phyloP scores from a whole-genome alignment of 2,797 vertebrate genomes.

The Sebastes steindachneri region DNA sequence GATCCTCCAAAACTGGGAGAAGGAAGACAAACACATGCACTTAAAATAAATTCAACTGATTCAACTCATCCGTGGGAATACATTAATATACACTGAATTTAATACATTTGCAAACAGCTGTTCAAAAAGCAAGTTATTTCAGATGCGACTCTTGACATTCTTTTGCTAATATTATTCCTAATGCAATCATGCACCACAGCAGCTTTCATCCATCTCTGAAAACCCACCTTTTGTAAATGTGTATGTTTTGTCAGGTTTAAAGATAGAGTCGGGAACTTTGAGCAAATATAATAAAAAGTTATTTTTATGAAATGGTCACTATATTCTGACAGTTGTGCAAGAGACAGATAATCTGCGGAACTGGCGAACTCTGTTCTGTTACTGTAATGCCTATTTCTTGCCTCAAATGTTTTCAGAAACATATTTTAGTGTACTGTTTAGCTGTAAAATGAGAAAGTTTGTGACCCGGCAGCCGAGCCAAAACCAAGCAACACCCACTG shows the following conservation, averaged over 20 bases:
- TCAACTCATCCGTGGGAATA: background rate
- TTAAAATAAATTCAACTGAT: background rate
- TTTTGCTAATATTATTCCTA: background rate
- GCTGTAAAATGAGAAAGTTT: too few relatives aligned
- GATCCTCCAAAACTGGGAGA: constrained; percentile 69
- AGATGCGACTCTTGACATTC: background rate
- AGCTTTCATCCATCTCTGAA: background rate
- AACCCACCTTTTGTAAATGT: background rate
- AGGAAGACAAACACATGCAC: background rate
- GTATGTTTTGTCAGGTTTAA: background rate
- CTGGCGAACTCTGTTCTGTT: too few relatives aligned
- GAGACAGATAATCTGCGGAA: too few relatives aligned
- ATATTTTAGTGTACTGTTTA: too few relatives aligned
- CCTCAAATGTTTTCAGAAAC: too few relatives aligned
- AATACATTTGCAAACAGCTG: background rate
- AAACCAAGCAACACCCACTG: too few relatives aligned
- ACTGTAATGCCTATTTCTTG: too few relatives aligned
- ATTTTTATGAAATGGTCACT: too few relatives aligned
- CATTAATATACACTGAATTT: background rate
- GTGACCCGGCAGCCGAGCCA: too few relatives aligned
- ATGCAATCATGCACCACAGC: background rate
- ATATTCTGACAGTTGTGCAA: too few relatives aligned
- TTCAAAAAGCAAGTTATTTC: background rate
- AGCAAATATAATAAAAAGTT: too few relatives aligned
- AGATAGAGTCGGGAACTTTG: too few relatives aligned